Percentiles rank a stretch among this genome's conserved stretches.
These are phyloP conservation scores for Rhinatrema bivittatum DNA, from an alignment of 2,797 vertebrate genomes.

Conservation along the genomic window DNA sequence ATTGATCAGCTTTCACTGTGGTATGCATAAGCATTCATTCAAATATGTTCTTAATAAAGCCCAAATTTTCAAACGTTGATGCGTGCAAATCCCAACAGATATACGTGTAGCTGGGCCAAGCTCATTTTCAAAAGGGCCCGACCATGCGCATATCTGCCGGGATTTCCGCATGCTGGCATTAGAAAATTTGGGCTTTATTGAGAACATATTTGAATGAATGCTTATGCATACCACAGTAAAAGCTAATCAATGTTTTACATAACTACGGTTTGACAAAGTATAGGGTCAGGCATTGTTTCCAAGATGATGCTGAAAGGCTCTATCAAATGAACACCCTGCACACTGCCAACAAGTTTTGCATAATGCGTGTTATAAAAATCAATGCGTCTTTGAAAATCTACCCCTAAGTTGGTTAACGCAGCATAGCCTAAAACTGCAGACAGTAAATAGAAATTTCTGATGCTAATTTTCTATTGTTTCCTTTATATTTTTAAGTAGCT, in stretches of 20 bases:
- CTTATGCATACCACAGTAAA: conserved; percentile 10
- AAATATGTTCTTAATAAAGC: conserved; percentile 1
- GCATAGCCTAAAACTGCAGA: too few relatives aligned
- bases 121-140: too few relatives aligned
- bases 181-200: too few relatives aligned
- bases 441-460: neutral
- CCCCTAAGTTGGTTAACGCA: too few relatives aligned
- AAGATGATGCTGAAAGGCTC: conserved; percentile 7
- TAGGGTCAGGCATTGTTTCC: conserved; percentile 3
- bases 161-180: too few relatives aligned
- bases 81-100: too few relatives aligned
- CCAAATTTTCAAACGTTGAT: too few relatives aligned
- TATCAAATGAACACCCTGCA: conserved; percentile 24
- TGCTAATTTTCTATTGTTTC: neutral
- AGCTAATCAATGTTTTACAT: conserved; percentile 12
- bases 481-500: too few relatives aligned
- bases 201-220: neutral
- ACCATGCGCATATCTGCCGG: too few relatives aligned
- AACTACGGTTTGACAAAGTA: neutral
- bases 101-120: too few relatives aligned
- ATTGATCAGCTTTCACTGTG: neutral
- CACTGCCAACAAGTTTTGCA: conserved; percentile 26
- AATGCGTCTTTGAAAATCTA: too few relatives aligned
- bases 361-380: too few relatives aligned
- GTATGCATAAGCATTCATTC: conserved; percentile 12